Evolutionary conservation across 1,140 invertebrate genomes (phyloP), one percentile per base, ranked within the genome.

Genomic region (Drosophila mauritiana): DNA sequence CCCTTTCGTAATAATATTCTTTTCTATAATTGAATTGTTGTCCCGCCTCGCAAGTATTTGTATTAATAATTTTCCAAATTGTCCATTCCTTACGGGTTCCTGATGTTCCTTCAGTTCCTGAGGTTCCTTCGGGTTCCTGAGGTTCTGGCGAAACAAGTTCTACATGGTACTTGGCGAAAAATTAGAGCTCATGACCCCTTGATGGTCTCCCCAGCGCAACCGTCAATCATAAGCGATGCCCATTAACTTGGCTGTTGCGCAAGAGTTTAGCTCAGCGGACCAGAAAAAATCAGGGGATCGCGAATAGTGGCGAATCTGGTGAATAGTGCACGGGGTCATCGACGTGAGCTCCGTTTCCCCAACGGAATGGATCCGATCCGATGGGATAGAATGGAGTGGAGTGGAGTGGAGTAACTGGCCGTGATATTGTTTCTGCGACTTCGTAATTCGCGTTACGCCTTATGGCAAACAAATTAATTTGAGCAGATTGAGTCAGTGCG

Each of bases 181-280:
- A 62, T 63, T 61, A 79, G 62, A 88, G 82, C 81, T 88, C 83
- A 86, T 74, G 76, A 82, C 79, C 83, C 80, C 78, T 83, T 80
- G 62, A 85, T 77, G 64, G 81, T 61, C 49, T 82, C 54, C 53
- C 37, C 61, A 48, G 63, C 69, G 52, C 65, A 68, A 83, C 79
- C 84, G 80, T 78, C 74, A 62, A 78, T 63, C 83, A 64, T 88
- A 82, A 78, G 69, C 83, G 82, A 65, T 73, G 78, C 46, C 78
- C 83, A 86, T 86, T 86, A 86, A 81, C 68, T 85, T 65, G 52
- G 51, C 82, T 58, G 68, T 73, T 76, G 68, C 79, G 68, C 46
- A 63, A 77, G 59, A 77, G 62, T 73, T 62, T 63, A 43, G 27
- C 57, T 49, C 73, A 86, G 78, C 82, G 69, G 74, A 82, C 78